These are phyloP conservation scores for Callipepla californica DNA, from an alignment of 2,113 vertebrate genomes.

Conservation along the genomic window DNA sequence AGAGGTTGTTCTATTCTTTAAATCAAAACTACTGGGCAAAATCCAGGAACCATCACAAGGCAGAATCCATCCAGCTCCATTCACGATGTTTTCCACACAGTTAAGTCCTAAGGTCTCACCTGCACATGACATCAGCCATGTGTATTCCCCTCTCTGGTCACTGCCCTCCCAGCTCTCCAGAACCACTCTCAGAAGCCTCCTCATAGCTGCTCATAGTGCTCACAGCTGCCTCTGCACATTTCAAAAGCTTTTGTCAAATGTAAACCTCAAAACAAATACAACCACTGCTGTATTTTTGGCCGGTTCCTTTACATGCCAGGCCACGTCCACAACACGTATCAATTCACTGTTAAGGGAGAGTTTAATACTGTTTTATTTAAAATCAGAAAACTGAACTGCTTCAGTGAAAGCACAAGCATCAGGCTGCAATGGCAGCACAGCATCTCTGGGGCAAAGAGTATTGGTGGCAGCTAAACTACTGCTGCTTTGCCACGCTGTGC, in stretches of 20 bases:
- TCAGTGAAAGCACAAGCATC: background rate
- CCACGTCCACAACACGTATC: background rate
- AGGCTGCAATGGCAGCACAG: background rate
- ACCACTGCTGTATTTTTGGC: constrained; percentile 17
- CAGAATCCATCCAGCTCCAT: background rate
- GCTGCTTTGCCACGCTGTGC: background rate
- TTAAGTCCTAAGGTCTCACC: background rate
- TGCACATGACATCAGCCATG: constrained; percentile 2
- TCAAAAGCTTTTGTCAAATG: constrained; percentile 41
- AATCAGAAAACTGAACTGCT: constrained; percentile 18
- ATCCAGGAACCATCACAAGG: background rate
- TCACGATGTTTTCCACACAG: background rate
- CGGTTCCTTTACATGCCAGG: constrained; percentile 22
- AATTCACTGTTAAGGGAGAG: background rate
- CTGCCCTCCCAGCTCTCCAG: constrained; percentile 11
- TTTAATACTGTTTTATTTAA: background rate
- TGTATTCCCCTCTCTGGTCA: constrained; percentile 34
- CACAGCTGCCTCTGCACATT: constrained; percentile 11
- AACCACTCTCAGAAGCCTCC: background rate
- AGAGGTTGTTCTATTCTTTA: background rate
- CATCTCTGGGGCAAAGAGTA: background rate
- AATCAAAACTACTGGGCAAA: constrained; percentile 3
- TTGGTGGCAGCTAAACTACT: background rate
- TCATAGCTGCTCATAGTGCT: background rate
- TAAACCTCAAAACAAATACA: constrained; percentile 50